Conservation (phyloP, 2,888 invertebrate genomes). For the Ochlodes sylvanus region DNA sequence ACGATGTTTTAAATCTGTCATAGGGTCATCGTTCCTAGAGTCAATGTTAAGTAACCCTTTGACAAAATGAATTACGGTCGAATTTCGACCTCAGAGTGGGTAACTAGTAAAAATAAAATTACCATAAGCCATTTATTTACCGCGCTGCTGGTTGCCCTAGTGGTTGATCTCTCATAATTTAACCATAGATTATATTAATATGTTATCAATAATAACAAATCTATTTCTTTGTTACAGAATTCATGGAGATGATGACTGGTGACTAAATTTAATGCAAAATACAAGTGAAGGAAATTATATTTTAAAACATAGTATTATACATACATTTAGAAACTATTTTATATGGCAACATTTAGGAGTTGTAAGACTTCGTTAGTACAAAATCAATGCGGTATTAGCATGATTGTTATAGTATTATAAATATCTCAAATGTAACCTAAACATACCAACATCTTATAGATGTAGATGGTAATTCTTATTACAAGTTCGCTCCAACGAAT, state of each 20-base stretch:
- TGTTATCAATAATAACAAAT: neutral
- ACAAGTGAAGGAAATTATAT: constrained; percentile 47
- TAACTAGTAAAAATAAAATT: too few species aligned
- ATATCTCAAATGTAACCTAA: neutral
- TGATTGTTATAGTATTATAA: constrained; percentile 45
- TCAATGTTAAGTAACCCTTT: too few species aligned
- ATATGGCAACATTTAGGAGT: constrained; percentile 61
- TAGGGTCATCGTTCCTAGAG: too few species aligned
- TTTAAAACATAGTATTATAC: constrained; percentile 47
- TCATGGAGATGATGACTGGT: constrained; percentile 98
- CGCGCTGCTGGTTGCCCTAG: too few species aligned
- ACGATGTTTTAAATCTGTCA: too few species aligned
- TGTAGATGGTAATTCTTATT: constrained; percentile 67
- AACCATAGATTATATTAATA: too few species aligned
- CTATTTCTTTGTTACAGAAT: constrained; percentile 86
- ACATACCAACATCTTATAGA: constrained; percentile 60
- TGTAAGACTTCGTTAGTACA: constrained; percentile 74
- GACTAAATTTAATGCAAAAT: constrained; percentile 84
- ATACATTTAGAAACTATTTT: constrained; percentile 59
- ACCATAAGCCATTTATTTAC: too few species aligned
- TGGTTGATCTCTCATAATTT: too few species aligned
- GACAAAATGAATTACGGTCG: too few species aligned
- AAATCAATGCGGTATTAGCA: constrained; percentile 79
- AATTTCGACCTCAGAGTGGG: too few species aligned
- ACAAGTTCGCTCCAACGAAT: constrained; percentile 67